Percentiles rank a stretch among this genome's conserved stretches.
These are phyloP conservation scores for Melanocharis versteri DNA, from an alignment of 2,113 vertebrate species.

Conservation along the genomic window DNA sequence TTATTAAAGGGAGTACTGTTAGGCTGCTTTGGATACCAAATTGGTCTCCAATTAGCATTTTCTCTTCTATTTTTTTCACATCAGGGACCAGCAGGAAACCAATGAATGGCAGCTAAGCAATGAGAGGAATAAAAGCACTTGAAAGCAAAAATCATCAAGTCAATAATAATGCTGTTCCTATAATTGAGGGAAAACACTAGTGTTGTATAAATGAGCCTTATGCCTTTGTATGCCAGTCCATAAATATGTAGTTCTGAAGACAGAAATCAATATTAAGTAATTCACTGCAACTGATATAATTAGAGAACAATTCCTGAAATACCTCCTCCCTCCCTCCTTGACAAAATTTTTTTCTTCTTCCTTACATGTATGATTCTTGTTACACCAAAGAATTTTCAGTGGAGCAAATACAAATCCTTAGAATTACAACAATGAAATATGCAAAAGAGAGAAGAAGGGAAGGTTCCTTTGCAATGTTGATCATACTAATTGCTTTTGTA, in stretches of 20 bases:
- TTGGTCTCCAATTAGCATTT: conserved; percentile 19
- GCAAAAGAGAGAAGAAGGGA: neutral
- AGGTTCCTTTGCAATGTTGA: neutral
- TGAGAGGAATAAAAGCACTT: conserved; percentile 41
- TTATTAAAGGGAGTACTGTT: neutral
- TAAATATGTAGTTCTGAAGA: conserved; percentile 1
- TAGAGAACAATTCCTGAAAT: neutral
- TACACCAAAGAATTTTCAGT: neutral
- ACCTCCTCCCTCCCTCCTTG: neutral
- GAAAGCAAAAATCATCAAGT: conserved; percentile 37
- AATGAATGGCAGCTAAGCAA: conserved; percentile 31
- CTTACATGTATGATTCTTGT: neutral
- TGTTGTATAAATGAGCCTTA: conserved; percentile 27
- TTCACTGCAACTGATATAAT: conserved; percentile 28
- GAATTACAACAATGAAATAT: neutral
- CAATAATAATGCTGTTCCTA: conserved; percentile 26
- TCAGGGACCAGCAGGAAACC: conserved; percentile 5
- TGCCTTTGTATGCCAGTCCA: neutral
- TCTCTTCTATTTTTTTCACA: neutral
- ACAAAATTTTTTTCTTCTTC: neutral
- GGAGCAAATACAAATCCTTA: neutral
- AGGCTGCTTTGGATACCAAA: neutral
- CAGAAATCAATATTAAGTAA: conserved; percentile 22
- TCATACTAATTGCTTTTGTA: neutral
- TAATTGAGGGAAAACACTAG: conserved; percentile 24